These are phyloP conservation scores for Chauna torquata DNA, from an alignment of 2,113 vertebrate genomes.

Conservation along the genomic window DNA sequence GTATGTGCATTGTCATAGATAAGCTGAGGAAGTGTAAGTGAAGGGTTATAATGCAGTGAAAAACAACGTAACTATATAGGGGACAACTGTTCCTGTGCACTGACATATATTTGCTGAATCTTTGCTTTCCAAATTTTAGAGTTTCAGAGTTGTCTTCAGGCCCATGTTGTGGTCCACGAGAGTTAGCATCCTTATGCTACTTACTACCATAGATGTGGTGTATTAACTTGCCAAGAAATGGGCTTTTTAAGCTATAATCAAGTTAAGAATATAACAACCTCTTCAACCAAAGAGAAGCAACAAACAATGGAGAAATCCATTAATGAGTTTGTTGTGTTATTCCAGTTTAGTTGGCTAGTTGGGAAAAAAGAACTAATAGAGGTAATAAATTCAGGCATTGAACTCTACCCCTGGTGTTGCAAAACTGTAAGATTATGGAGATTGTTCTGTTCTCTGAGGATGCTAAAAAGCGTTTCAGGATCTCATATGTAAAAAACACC, in stretches of 20 bases:
- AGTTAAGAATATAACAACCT: not conserved
- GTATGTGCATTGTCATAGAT: not conserved
- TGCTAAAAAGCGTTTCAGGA: not conserved
- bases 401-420: not conserved
- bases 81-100: not conserved
- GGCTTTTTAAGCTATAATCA: not conserved
- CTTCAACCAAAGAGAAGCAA: not conserved
- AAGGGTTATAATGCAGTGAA: not conserved
- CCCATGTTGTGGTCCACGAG: not conserved
- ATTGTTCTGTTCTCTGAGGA: not conserved
- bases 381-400: not conserved
- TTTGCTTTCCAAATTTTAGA: not conserved
- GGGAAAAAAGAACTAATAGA: not conserved
- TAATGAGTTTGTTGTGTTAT: not conserved
- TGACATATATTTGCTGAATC: not conserved
- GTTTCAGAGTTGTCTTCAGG: not conserved
- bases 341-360: not conserved
- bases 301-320: not conserved
- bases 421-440: not conserved
- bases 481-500: not conserved
- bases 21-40: not conserved
- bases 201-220: not conserved
- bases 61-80: not conserved
- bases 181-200: not conserved
- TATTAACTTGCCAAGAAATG: not conserved